Evolutionary conservation across 1,140 invertebrate species (phyloP), one percentile per base, ranked within the genome.

Genomic region (Zaprionus africanus): DNA sequence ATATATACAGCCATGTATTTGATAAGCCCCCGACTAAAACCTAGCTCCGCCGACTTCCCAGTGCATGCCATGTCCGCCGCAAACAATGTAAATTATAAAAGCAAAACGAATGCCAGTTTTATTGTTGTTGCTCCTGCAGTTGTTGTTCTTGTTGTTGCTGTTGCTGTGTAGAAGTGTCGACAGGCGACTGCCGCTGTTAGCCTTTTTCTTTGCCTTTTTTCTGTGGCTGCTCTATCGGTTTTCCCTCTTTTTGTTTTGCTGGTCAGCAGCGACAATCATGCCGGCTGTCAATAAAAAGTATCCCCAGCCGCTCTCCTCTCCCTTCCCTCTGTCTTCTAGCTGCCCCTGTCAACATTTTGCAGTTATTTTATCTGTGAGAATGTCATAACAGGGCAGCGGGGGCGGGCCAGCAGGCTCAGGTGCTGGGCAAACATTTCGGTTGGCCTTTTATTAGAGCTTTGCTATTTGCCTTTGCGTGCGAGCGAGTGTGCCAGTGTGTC

Each of bases 71-170:
- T 41, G 38, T 41, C 41, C 68, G 73, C 84, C 80, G 67, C 84
- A 87, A 87, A 88, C 83, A 87, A 88, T 87, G 77, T 71, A 87
- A 87, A 88, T 87, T 87, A 88, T 87, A 86, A 83, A 87, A 75
- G 81, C 73, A 70, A 81, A 78, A 70, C 78, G 78, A 72, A 75
- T 46, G 72, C 17, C 72, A 75, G 59, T 70, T 83, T 83, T 83
- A 83, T 83, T 69, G 54, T 38, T 79, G 36, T 59, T 57, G 60
- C 5, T 26, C 7, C 19, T 51, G 58, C 28, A 43, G n/a, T 11
- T 22, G 1, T 4, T 24, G 22, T 62, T 31, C 43, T 38, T n/a
- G 9, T 22, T 11, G 31, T 41, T 60, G 46, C 49, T 36, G 62
- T 43, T 70, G 49, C 62, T 24, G 41, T 46, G 41, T 17, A 46